phyloP scores from a whole-genome alignment of 2,797 vertebrate species.

The Valencia hispanica region DNA sequence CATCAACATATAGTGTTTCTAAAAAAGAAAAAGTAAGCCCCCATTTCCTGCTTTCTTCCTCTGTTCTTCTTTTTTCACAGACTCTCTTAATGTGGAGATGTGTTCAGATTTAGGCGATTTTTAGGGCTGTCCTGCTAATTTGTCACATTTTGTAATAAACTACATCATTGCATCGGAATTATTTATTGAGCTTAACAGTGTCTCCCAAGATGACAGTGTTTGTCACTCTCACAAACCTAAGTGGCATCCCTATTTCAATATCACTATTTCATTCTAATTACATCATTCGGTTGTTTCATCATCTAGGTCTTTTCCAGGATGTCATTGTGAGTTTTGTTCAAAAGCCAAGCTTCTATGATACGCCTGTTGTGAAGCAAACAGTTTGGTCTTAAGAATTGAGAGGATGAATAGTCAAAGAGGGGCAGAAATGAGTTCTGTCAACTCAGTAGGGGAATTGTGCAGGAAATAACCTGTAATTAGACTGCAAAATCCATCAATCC shows the following conservation, averaged over 20 bases:
- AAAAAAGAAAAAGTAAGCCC: not conserved
- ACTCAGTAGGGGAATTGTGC: conserved; percentile 14
- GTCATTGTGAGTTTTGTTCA: conserved; percentile 35
- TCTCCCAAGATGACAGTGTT: conserved; percentile 15
- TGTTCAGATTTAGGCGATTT: conserved; percentile 13
- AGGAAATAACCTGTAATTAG: conserved; percentile 1
- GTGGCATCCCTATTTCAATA: conserved; percentile 25
- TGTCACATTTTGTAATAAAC: conserved; percentile 17
- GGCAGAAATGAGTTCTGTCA: conserved; percentile 9
- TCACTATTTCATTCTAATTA: conserved; percentile 62
- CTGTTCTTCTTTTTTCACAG: too few species aligned
- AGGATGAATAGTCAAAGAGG: conserved; percentile 9
- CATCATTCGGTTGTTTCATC: conserved; percentile 63
- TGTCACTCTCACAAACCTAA: conserved; percentile 7
- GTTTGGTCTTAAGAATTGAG: conserved; percentile 30
- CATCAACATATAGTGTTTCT: not conserved
- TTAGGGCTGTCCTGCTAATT: conserved; percentile 5
- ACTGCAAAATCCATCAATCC: not conserved
- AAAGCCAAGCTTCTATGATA: conserved; percentile 24
- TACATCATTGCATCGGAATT: conserved; percentile 1
- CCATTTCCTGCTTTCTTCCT: not conserved
- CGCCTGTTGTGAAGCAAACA: conserved; percentile 6
- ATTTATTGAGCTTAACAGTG: conserved; percentile 6
- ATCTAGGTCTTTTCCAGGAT: conserved; percentile 45
- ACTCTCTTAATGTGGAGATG: not conserved